These are phyloP conservation scores for Epizoanthus rinbou DNA, from an alignment of 92 coral and sea anemone species.

Conservation along the genomic window DNA sequence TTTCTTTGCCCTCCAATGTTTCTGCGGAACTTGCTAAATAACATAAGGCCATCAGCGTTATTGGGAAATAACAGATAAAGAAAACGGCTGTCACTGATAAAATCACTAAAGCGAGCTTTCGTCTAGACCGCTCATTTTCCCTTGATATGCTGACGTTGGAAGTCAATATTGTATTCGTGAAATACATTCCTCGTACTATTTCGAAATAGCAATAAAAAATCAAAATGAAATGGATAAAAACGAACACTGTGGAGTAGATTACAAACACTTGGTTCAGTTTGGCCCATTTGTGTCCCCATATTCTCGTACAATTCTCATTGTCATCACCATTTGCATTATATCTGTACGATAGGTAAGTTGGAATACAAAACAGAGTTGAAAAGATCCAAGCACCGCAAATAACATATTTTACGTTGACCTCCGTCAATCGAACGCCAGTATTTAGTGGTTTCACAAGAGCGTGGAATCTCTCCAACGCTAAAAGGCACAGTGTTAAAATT, in stretches of 20 bases:
- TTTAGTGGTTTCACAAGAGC: background rate
- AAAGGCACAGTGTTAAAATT: background rate
- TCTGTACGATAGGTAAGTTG: background rate
- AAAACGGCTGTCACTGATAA: conserved; percentile 11
- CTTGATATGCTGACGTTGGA: background rate
- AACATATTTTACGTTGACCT: background rate
- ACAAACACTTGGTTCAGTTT: conserved; percentile 3
- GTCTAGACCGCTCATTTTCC: conserved; percentile 2
- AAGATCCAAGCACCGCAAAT: background rate
- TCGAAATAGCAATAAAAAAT: conserved; percentile 1
- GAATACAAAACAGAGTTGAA: background rate
- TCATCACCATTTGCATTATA: background rate
- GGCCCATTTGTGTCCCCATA: conserved; percentile 20
- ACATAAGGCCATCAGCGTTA: background rate
- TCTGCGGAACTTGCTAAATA: background rate
- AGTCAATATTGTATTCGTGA: conserved; percentile 21
- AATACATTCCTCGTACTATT: conserved; percentile 32
- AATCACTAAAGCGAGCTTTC: conserved; percentile 23
- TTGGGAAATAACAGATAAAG: background rate
- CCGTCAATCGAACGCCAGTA: background rate
- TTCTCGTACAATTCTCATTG: background rate
- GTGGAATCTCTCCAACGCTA: background rate
- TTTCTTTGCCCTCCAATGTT: background rate
- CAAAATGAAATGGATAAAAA: background rate
- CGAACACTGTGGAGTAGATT: background rate